Evolutionary conservation across 2,113 vertebrate genomes (phyloP), one percentile per base, ranked within the genome.

Genomic region (Phrynosoma blainvillii): DNA sequence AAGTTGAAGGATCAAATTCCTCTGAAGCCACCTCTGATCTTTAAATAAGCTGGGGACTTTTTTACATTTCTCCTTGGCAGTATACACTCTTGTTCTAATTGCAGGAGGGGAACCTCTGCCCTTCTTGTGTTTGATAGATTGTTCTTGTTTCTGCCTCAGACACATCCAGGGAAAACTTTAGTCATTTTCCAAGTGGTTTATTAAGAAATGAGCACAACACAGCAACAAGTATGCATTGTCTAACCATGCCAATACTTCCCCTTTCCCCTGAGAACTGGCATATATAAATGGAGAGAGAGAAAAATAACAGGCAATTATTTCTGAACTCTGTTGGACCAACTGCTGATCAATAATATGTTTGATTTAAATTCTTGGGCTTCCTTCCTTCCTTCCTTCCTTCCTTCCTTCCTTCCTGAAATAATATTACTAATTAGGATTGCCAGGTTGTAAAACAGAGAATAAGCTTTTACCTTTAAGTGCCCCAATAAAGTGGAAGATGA

Each of bases 321-420:
- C 36, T 93, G 93, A 94, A 91, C 78, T 92, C 74, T 78, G 73
- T 56, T 79, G 89, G 90, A 89, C 89, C 88, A n/a, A 79, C 65
- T 84, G 91, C 87, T 93, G 85, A 89, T 93, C 90, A 91, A 91
- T 91, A 92, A 87, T 52, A 62, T 78, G 36, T 87, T 90, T 93
- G 84, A 94, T 91, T 94, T 92, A 91, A 56, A 75, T 30, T 16
- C 23, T 9, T 20, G 77, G 87, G 40, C 47, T 74, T 87, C 7
- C 20, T 0, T 84, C 92, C 80, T 82, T 81, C 1, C 11, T 32
- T 23, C n/a, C n/a, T n/a, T n/a, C n/a, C n/a, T n/a, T n/a, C n/a
- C 47, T 74, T 87, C 7, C 20, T 0, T 84, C 87, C 80, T 70
- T 30, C 8, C 65, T 30, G 40, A 42, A 82, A 82, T 23, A 68